phyloP scores from a whole-genome alignment of 2,113 vertebrate species.

The Cyrtonyx montezumae region DNA sequence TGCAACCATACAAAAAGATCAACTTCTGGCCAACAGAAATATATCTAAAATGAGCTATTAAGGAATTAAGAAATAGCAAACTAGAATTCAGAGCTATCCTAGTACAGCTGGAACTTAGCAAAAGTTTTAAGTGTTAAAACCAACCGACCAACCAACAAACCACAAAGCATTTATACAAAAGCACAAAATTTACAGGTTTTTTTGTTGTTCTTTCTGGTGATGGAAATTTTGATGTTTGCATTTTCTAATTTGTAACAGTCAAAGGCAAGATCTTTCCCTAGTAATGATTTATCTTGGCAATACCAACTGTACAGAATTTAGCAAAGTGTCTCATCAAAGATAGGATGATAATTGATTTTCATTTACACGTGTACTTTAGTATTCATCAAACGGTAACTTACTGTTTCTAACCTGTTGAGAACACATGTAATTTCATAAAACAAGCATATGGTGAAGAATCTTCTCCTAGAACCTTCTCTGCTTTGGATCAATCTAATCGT shows the following conservation, averaged over 20 bases:
- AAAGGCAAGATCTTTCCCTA: not conserved
- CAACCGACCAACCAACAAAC: not conserved
- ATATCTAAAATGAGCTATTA: not conserved
- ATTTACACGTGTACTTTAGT: not conserved
- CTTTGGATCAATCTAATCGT: not conserved
- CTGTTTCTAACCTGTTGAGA: not conserved
- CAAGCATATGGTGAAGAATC: not conserved
- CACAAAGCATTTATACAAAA: not conserved
- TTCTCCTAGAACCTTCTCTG: not conserved
- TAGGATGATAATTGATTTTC: not conserved
- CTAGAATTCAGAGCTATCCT: not conserved
- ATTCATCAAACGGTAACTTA: not conserved
- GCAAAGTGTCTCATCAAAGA: not conserved
- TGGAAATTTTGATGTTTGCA: not conserved
- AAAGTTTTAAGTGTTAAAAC: not conserved
- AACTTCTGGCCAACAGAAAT: not conserved
- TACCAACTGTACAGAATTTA: not conserved
- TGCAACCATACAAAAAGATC: not conserved
- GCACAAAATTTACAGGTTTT: not conserved
- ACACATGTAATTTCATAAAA: rapidly evolving
- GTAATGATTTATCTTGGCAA: not conserved
- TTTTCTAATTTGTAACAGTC: not conserved
- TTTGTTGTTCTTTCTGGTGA: not conserved
- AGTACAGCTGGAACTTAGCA: not conserved
- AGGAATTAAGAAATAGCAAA: not conserved